Evolutionary conservation across 2,797 vertebrate species (phyloP), one percentile per base, ranked within the genome.

Genomic region (Neostethus bicornis): DNA sequence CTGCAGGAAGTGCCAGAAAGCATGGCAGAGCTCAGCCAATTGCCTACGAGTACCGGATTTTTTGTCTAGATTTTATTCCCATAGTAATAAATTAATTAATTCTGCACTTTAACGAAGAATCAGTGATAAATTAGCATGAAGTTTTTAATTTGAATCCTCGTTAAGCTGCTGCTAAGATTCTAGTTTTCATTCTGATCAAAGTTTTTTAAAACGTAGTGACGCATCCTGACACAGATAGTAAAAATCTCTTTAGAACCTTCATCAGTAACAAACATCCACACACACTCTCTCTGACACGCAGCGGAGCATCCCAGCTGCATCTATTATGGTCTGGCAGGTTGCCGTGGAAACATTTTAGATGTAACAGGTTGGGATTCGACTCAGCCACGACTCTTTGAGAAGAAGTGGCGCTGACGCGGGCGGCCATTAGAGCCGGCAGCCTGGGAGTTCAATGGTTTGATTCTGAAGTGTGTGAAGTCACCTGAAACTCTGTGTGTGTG

Each of bases 251-350:
- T n/a, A n/a, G 14, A 37, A 11, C 1, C 24, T 9, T 1, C 14
- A 3, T 6, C 52, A 24, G 24, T 24, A 24, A 25, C 24, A 6
- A 25, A 7, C 24, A 24, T 23, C 5, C 10, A 31, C 45, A 41
- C n/a, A 1, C 4, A 12, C 3, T 52, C 56, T n/a, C n/a, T n/a
- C n/a, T n/a, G n/a, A n/a, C n/a, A n/a, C n/a, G n/a, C 58, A 48
- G 49, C 51, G 43, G 38, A 37, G 10, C 37, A 32, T 24, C 51
- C 67, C 77, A 83, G 78, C 79, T 81, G 80, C 69, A 79, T 79
- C 75, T 83, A 74, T 89, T 88, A 79, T 66, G 61, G 75, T 66
- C 79, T 87, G 86, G 82, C 84, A 35, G 65, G 52, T 67, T 73
- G 78, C 86, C 83, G 47, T 34, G 66, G 61, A 79, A 79, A 72